Evolutionary conservation across 2,797 vertebrate species (phyloP).

Genomic region (Phalloptychus januarius): DNA sequence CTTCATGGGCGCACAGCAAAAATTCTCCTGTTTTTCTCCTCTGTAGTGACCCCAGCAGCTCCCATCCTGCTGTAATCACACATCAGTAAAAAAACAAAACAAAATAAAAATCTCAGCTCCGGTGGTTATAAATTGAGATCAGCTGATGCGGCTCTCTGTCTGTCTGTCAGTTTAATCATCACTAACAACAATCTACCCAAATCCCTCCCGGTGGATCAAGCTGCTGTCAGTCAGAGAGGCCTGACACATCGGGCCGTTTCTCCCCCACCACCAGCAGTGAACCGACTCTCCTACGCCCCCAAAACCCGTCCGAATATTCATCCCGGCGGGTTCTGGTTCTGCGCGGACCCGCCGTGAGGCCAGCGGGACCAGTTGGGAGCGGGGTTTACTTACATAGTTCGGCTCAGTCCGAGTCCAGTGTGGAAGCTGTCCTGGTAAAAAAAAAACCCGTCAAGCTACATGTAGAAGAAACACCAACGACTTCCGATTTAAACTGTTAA

Average conservation of each 20-base stretch:
- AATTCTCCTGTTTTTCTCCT: background rate
- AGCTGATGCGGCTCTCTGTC: background rate
- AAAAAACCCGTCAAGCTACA: conserved; percentile 1
- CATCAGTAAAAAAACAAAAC: background rate
- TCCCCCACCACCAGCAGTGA: conserved; percentile 13
- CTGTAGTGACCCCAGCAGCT: background rate
- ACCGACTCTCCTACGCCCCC: background rate
- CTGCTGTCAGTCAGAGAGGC: conserved; percentile 40
- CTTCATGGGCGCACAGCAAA: background rate
- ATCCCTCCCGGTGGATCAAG: conserved; percentile 9
- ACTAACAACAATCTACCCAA: background rate
- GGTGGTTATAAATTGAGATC: background rate
- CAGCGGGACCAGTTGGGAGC: background rate
- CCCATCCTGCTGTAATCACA: background rate
- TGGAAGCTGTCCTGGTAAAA: conserved; percentile 32
- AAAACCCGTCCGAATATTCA: background rate
- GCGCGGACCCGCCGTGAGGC: background rate
- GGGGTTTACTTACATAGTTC: conserved; percentile 58
- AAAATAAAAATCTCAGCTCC: background rate
- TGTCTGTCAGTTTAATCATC: background rate
- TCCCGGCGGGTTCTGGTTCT: background rate
- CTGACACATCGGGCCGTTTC: conserved; percentile 30
- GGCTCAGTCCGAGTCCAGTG: conserved; percentile 57
- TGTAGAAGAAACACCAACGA: fast-evolving
- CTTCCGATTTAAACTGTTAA: conserved; percentile 31